phyloP scores from a whole-genome alignment of 2,113 vertebrate species.

The Paedocypris sp. region DNA sequence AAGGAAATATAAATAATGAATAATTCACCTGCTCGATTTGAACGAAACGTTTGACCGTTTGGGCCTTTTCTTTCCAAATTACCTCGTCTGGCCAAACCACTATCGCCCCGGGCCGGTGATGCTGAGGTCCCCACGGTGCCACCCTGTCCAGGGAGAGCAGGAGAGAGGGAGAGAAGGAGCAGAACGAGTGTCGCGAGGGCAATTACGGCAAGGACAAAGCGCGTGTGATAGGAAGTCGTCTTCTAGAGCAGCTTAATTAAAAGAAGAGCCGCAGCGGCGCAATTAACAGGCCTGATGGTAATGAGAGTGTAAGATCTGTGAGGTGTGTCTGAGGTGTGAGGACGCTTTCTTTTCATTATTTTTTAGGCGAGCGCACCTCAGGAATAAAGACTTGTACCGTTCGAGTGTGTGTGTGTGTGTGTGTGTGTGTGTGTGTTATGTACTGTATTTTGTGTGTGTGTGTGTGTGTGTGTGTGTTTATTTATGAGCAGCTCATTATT shows the following conservation, averaged over 20 bases:
- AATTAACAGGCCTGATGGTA: constrained; percentile 42
- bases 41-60: constrained; percentile 29
- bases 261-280: constrained; percentile 44
- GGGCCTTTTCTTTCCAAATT: too few relatives aligned
- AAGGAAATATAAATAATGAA: constrained; percentile 24
- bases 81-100: too few relatives aligned
- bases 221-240: constrained; percentile 58
- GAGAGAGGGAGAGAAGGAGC: constrained; percentile 19
- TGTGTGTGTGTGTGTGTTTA: too few relatives aligned
- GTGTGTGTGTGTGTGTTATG: not conserved
- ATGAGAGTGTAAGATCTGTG: constrained; percentile 33
- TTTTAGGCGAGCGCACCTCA: too few relatives aligned
- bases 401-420: not conserved
- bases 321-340: constrained; percentile 12
- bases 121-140: constrained; percentile 10
- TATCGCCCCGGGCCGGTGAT: not conserved
- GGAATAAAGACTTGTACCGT: too few relatives aligned
- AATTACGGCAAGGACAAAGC: constrained; percentile 59
- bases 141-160: constrained; percentile 44
- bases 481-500: too few relatives aligned
- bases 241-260: constrained; percentile 50
- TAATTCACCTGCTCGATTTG: constrained; percentile 20
- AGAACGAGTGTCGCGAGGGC: constrained; percentile 58
- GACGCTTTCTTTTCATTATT: too few relatives aligned
- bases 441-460: too few relatives aligned